Base-by-base conservation (phyloP, 2,888 invertebrate species). In the Polydesmus complanatus region DNA sequence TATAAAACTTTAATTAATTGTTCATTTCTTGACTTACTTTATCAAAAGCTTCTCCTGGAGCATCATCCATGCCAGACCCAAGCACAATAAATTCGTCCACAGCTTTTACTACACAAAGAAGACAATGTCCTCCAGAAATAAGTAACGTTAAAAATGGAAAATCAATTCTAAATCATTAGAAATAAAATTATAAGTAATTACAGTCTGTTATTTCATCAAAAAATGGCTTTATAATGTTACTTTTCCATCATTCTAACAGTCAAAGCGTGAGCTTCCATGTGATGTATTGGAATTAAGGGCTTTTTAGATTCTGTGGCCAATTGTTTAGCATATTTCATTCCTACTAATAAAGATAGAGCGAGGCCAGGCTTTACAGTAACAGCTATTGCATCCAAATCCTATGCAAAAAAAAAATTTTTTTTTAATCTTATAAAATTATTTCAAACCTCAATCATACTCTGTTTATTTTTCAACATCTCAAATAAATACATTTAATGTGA, bases 211-310 rank as follows among this genome's bases (percentile, higher is more conserved):
- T 37, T 8, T 37, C 37, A 37, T 8, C 14, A 37, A 37, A 5
- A 37, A 37, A 8, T 37, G 14, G 14, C n/a, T n/a, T n/a, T n/a
- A n/a, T n/a, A n/a, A n/a, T n/a, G 66, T 65, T 72, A 81, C 81
- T 73, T 75, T 61, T 83, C 73, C 21, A 79, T 77, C 83, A 95
- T 84, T 71, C 95, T 80, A 23, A 83, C 85, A 19, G 88, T 88
- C 61, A 98, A 77, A 2, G 97, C 94, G 78, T 98, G 98, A 1
- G 98, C 97, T 78, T 96, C 87, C 98, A 98, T 98, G 69, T 98
- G 98, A 78, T 98, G 97, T 62, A 98, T 85, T 0, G 97, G 94
- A 71, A 98, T 88, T 65, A 97, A 76, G 0, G 93, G 92, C 56
- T 66, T 67, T 19, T 64, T 37, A 50, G 56, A 64, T 23, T 61